These are phyloP conservation scores for Erebia aethiops DNA, from an alignment of 2,888 invertebrate species.

Conservation along the genomic window DNA sequence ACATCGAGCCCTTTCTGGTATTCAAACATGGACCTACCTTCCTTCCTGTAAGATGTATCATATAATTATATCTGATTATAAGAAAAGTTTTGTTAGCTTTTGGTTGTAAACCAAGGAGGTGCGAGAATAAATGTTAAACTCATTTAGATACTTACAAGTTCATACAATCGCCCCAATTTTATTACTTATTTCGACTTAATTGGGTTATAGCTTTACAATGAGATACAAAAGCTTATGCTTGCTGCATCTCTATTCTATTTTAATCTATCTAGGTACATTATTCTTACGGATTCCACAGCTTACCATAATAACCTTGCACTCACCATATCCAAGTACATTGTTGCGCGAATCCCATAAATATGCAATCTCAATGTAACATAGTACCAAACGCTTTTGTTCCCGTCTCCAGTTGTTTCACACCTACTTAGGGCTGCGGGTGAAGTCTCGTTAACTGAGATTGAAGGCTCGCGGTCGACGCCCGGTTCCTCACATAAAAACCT, in stretches of 20 bases:
- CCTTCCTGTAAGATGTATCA: no score
- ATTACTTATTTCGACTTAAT: no score
- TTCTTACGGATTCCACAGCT: slow-evolving; percentile 2
- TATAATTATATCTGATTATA: no score
- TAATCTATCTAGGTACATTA: background rate
- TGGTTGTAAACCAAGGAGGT: no score
- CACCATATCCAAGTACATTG: slow-evolving; percentile 23
- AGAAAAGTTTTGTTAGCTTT: no score
- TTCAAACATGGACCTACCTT: no score
- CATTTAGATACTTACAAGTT: no score
- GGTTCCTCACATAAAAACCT: slow-evolving; percentile 55
- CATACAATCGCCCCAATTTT: no score
- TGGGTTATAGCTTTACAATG: no score
- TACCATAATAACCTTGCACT: slow-evolving; percentile 6
- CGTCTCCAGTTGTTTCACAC: slow-evolving; percentile 71
- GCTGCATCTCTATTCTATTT: background rate
- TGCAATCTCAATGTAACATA: slow-evolving; percentile 45
- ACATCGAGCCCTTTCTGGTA: no score
- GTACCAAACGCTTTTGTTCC: slow-evolving; percentile 63
- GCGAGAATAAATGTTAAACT: no score
- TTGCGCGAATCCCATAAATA: slow-evolving; percentile 43
- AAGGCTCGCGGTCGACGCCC: slow-evolving; percentile 75
- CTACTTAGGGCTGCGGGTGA: slow-evolving; percentile 66
- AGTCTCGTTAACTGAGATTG: slow-evolving; percentile 75
- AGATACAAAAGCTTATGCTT: no score